Base-by-base conservation (phyloP, 1,140 invertebrate genomes). In the Tribolium castaneum region DNA sequence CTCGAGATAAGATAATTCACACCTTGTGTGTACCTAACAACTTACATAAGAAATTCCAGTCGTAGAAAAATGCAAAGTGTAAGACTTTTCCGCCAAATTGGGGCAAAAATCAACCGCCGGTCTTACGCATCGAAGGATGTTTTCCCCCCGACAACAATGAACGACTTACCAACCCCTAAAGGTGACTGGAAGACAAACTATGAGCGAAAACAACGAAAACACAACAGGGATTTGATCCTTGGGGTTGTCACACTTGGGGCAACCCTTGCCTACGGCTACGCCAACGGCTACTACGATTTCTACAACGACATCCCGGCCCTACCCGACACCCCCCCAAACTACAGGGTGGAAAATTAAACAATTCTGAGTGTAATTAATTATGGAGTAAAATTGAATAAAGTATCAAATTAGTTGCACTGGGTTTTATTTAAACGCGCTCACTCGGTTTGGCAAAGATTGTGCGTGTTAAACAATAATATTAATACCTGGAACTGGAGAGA, bases 401-500 rank as follows among this genome's bases (percentile, higher is more conserved):
- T 19, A 19, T 19, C 16, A 19, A 19, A 19, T 19, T 19, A 19
- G 16, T 1, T 19, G 16, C 16, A 19, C 1, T 1, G 16, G 1
- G 2, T 19, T 19, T 19, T 19, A 19, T 19, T 19, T 19, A 19
- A 19, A 19, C 16, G 16, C 16, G 16, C 16, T 19, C 16, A 19
- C 16, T 19, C 16, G 16, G 16, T 19, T 19, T 19, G 16, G 16
- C 16, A 19, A 19, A 19, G 16, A 19, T 19, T 19, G 2, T 19
- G 16, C 16, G 1, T 2, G 16, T 19, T 19, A 19, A 19, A 19
- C 16, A 19, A 7, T 62, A 62, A 19, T 25, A 66, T 45, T 35
- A 35, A 66, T 3, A 86, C 81, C 56, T 84, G 86, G 83, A 83
- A 84, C 16, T 83, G 80, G 77, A 14, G 82, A 83, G 14, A 84